These are phyloP conservation scores for Sialia sialis DNA, from an alignment of 2,113 vertebrate genomes.

Conservation along the genomic window DNA sequence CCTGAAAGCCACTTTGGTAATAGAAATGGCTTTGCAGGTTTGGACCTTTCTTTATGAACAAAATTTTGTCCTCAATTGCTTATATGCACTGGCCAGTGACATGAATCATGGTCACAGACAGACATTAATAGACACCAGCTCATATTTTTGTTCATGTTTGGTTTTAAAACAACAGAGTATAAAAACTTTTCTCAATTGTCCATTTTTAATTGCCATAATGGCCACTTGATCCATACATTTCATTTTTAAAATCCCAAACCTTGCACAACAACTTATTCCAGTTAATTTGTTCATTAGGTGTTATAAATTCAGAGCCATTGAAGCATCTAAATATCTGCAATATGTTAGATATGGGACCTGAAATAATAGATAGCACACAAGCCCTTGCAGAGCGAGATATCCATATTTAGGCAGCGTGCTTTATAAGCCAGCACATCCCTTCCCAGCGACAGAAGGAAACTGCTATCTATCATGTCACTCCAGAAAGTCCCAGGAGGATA, in stretches of 20 bases:
- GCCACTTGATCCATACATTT: neutral
- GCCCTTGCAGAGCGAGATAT: neutral
- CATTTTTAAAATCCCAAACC: neutral
- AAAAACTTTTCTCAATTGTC: neutral
- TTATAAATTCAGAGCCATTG: neutral
- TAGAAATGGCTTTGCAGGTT: slow-evolving; percentile 6
- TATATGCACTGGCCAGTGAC: neutral
- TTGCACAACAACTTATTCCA: neutral
- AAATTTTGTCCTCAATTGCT: neutral
- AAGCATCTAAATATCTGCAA: neutral
- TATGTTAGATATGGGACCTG: neutral
- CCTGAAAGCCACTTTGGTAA: neutral
- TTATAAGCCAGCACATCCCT: neutral
- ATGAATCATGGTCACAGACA: neutral
- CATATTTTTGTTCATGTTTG: neutral
- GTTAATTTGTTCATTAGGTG: neutral
- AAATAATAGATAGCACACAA: neutral
- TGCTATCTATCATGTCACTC: slow-evolving; percentile 49
- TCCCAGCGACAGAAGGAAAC: slow-evolving; percentile 9
- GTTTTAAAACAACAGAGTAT: neutral
- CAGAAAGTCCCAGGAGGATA: slow-evolving; percentile 33
- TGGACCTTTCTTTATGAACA: neutral
- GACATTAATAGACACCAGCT: neutral
- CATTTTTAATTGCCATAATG: neutral
- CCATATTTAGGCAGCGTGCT: neutral